Percentiles rank a stretch among this genome's conserved stretches.
Evolutionary conservation across 2,797 vertebrate genomes (phyloP).

Genomic region (Sparidentex hasta): DNA sequence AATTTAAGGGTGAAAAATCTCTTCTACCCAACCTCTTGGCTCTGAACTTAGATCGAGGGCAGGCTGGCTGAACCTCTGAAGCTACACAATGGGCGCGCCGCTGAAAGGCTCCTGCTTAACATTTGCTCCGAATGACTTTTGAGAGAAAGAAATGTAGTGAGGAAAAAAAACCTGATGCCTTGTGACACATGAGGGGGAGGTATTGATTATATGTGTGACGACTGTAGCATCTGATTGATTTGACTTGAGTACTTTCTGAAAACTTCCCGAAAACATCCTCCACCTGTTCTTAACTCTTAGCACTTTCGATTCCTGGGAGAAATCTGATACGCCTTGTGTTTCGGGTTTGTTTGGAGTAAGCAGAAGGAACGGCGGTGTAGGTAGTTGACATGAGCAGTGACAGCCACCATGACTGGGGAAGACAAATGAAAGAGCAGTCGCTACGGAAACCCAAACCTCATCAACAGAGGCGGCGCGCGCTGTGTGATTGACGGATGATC

Average conservation of each 20-base stretch:
- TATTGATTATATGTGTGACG: constrained; percentile 23
- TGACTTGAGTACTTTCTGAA: constrained; percentile 3
- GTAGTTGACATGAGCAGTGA: constrained; percentile 46
- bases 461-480: constrained; percentile 27
- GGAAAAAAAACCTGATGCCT: not conserved
- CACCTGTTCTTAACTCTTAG: not conserved
- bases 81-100: not conserved
- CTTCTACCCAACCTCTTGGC: constrained; percentile 12
- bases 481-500: constrained; percentile 59
- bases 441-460: constrained; percentile 49
- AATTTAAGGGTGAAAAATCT: constrained; percentile 34
- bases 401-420: constrained; percentile 38
- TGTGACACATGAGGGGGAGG: constrained; percentile 8
- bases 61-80: constrained; percentile 34
- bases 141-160: not conserved
- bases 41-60: constrained; percentile 23
- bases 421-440: constrained; percentile 24
- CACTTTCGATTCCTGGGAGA: not conserved
- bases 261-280: not conserved
- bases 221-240: not conserved
- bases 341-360: constrained; percentile 31
- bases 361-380: not conserved
- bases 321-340: constrained; percentile 4
- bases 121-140: constrained; percentile 28
- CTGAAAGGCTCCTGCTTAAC: constrained; percentile 24